These are phyloP conservation scores for Melospiza melodia DNA, from an alignment of 2,113 vertebrate genomes.

Conservation along the genomic window DNA sequence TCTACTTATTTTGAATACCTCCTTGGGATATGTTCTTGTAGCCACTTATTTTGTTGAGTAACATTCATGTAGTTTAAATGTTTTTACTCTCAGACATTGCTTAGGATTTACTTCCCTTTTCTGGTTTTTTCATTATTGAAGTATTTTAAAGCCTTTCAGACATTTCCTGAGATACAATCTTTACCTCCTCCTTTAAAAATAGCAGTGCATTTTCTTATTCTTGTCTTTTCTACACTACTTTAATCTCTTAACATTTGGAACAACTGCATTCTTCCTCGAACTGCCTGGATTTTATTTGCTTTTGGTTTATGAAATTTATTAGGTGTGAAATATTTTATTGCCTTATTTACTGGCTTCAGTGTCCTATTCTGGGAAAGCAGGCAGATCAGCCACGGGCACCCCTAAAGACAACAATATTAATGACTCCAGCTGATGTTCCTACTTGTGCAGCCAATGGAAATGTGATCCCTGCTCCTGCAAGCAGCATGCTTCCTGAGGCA, in stretches of 20 bases:
- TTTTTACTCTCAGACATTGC: background rate
- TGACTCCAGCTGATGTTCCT: slow-evolving; percentile 59
- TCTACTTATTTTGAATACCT: background rate
- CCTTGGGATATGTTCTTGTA: background rate
- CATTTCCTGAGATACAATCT: background rate
- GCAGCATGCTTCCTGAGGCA: slow-evolving; percentile 3
- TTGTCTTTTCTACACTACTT: background rate
- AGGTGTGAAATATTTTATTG: slow-evolving; percentile 44
- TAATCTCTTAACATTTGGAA: background rate
- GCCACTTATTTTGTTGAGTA: background rate
- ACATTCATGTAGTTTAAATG: background rate
- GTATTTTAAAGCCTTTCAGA: slow-evolving; percentile 18
- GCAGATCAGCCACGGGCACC: slow-evolving; percentile 17
- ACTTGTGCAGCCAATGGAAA: slow-evolving; percentile 29
- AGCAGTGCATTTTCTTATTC: background rate
- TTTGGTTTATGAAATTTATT: slow-evolving; percentile 41
- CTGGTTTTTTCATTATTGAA: slow-evolving; percentile 16
- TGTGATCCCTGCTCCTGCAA: background rate
- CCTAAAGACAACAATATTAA: slow-evolving; percentile 33
- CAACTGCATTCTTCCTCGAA: background rate
- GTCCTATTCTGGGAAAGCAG: slow-evolving; percentile 18
- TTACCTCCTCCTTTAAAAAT: background rate
- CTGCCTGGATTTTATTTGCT: slow-evolving; percentile 5
- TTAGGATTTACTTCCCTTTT: slow-evolving; percentile 1
- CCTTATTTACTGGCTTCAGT: slow-evolving; percentile 38